Evolutionary conservation across 2,888 invertebrate species (phyloP).

Genomic region (Pecten maximus): DNA sequence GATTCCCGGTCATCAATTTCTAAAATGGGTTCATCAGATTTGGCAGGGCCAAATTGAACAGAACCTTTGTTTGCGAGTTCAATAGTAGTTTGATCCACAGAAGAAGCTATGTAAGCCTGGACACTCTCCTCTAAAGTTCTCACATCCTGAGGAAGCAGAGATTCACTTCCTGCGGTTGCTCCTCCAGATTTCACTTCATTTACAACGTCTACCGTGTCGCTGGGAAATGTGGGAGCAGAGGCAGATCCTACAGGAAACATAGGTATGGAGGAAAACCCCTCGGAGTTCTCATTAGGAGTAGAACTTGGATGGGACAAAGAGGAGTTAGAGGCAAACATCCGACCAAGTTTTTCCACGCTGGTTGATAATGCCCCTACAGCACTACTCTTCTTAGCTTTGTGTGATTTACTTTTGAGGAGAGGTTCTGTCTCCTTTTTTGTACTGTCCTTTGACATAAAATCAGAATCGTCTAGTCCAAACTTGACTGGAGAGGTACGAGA

Average conservation of each 20-base stretch:
- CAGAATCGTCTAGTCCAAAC: not conserved
- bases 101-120: not conserved
- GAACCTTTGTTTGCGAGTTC: not conserved
- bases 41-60: not conserved
- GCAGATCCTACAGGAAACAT: not conserved
- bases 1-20: not conserved
- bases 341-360: not conserved
- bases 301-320: not conserved
- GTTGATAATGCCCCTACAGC: not conserved
- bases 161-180: not conserved
- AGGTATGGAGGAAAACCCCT: not conserved
- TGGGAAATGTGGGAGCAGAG: not conserved
- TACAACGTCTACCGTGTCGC: not conserved
- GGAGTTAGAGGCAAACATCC: not conserved
- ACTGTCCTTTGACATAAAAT: not conserved
- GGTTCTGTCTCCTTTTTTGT: slow-evolving; percentile 33
- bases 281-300: not conserved
- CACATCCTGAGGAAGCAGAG: slow-evolving; percentile 2
- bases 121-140: slow-evolving; percentile 11
- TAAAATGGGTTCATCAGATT: not conserved
- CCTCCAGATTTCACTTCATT: not conserved
- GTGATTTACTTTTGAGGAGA: slow-evolving; percentile 41
- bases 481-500: not conserved
- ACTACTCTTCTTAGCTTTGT: not conserved
- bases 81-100: not conserved